A percentile compares a stretch with the other conserved stretches of the same genome.
Evolutionary conservation across 1,140 invertebrate genomes (phyloP).

Genomic region (Aricia agestis): DNA sequence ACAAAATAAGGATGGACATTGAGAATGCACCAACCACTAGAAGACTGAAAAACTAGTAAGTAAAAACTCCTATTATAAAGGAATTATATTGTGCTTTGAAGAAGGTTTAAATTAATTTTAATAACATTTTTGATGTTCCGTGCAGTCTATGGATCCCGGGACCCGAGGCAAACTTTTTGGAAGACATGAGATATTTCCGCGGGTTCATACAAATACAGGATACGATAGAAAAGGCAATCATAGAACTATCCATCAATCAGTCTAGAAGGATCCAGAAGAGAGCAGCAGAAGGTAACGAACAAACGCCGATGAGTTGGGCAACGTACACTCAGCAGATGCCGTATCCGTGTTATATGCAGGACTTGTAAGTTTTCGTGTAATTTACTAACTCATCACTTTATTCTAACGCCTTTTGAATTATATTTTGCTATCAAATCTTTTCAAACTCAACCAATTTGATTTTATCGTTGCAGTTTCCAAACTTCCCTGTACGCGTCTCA

Average conservation of each 20-base stretch:
- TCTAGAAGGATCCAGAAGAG: conserved; percentile 35
- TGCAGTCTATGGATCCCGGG: conserved; percentile 80
- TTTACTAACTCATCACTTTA: too few relatives aligned
- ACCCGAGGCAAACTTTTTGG: conserved; percentile 78
- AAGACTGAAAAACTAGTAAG: conserved; percentile 76
- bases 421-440: background rate
- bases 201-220: conserved; percentile 83
- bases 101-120: background rate
- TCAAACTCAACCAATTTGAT: background rate
- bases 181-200: conserved; percentile 81
- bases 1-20: conserved; percentile 82
- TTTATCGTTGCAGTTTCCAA: conserved; percentile 75
- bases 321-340: conserved; percentile 81
- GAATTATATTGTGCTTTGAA: background rate
- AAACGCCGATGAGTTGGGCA: conserved; percentile 62
- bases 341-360: conserved; percentile 80
- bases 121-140: conserved; percentile 9
- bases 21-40: conserved; percentile 81
- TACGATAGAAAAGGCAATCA: conserved; percentile 79
- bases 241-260: conserved; percentile 59
- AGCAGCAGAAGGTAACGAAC: conserved; percentile 34
- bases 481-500: conserved; percentile 80
- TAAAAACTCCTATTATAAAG: conserved; percentile 22
- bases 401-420: too few relatives aligned
- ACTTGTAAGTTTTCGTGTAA: conserved; percentile 73